Percentiles rank a stretch among this genome's conserved stretches.
These are phyloP conservation scores for Lepeophtheirus nordmannii DNA, from an alignment of 2,888 invertebrate genomes.

Conservation along the genomic window DNA sequence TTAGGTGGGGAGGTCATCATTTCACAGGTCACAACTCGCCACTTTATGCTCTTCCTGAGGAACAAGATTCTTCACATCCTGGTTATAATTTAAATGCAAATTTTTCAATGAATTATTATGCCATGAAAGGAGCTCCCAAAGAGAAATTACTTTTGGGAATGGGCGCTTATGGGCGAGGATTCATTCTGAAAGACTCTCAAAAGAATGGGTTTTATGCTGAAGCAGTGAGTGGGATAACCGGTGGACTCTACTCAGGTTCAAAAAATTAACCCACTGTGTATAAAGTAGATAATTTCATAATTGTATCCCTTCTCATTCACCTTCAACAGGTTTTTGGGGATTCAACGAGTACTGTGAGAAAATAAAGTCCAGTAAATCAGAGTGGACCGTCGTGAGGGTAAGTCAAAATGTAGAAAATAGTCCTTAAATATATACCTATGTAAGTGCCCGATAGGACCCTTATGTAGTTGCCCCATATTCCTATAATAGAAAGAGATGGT, in stretches of 20 bases:
- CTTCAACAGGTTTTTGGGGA: slow-evolving; percentile 45
- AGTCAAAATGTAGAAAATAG: neutral
- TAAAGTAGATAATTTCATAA: too few relatives aligned
- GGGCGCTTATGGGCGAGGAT: slow-evolving; percentile 77
- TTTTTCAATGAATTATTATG: slow-evolving; percentile 64
- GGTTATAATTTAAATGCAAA: slow-evolving; percentile 37
- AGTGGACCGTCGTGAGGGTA: slow-evolving; percentile 12
- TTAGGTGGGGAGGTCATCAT: neutral
- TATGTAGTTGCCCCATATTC: slow-evolving; percentile 46
- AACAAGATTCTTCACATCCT: neutral
- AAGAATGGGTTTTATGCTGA: slow-evolving; percentile 46
- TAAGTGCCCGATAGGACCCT: too few relatives aligned
- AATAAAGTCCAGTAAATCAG: neutral
- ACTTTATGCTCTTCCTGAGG: slow-evolving; percentile 36
- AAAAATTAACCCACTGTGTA: too few relatives aligned
- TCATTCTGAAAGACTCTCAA: slow-evolving; percentile 46
- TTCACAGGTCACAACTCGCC: slow-evolving; percentile 51
- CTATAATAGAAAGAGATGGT: slow-evolving; percentile 65
- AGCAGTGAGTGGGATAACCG: slow-evolving; percentile 41
- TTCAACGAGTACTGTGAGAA: slow-evolving; percentile 47
- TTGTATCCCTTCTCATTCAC: too few relatives aligned
- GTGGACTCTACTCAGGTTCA: slow-evolving; percentile 47
- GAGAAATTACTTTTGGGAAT: slow-evolving; percentile 69
- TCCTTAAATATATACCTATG: too few relatives aligned
- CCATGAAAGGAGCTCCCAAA: slow-evolving; percentile 58